Percentiles rank a stretch among this genome's conserved stretches.
Evolutionary conservation across 1,140 invertebrate genomes (phyloP).

Genomic region (Calosoma granatense): DNA sequence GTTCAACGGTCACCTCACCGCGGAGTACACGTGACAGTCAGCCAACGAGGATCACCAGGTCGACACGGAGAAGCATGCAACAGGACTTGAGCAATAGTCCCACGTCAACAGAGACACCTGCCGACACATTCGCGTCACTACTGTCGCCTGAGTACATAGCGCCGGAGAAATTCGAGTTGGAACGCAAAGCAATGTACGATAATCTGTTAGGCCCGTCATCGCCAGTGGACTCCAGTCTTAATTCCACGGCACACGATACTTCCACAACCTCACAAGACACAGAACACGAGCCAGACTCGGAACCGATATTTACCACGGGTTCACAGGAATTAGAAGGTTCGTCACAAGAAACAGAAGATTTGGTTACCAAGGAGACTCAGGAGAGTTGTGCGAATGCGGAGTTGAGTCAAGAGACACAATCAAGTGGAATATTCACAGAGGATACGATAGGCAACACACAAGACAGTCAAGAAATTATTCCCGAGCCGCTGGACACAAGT

Average conservation of each 20-base stretch:
- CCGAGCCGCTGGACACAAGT: background rate
- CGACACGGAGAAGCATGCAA: slow-evolving; percentile 30
- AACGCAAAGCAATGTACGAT: slow-evolving; percentile 31
- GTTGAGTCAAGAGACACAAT: background rate
- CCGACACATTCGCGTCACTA: slow-evolving; percentile 24
- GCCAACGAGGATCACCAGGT: slow-evolving; percentile 23
- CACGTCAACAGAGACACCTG: slow-evolving; percentile 28
- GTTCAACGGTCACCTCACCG: slow-evolving; percentile 25
- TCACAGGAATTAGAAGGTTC: background rate
- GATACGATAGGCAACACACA: background rate
- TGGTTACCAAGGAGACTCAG: background rate
- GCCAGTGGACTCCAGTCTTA: slow-evolving; percentile 21
- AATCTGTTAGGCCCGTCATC: slow-evolving; percentile 28
- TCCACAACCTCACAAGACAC: background rate
- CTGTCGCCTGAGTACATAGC: slow-evolving; percentile 34
- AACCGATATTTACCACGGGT: background rate
- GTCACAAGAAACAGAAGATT: background rate
- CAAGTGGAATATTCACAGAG: background rate
- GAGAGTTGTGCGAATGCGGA: background rate
- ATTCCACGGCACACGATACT: background rate
- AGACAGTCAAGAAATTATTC: background rate
- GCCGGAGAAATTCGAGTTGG: slow-evolving; percentile 33
- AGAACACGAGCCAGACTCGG: slow-evolving; percentile 5
- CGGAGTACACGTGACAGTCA: slow-evolving; percentile 17
- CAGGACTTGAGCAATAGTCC: slow-evolving; percentile 30